These are phyloP conservation scores for Dascillus cervinus DNA, from an alignment of 2,888 invertebrate genomes.

Conservation along the genomic window DNA sequence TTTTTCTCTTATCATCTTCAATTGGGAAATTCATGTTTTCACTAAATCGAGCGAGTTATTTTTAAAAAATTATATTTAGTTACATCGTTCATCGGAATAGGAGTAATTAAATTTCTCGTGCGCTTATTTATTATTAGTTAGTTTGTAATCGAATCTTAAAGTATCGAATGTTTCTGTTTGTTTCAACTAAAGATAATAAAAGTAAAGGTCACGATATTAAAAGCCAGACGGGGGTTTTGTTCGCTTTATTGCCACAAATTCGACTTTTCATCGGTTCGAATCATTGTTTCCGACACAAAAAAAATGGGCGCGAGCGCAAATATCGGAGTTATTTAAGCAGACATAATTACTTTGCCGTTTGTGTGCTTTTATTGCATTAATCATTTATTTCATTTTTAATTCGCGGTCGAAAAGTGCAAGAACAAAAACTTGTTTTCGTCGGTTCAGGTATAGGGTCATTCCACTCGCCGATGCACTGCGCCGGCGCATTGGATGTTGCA, in stretches of 20 bases:
- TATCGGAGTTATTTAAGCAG: conserved; percentile 15
- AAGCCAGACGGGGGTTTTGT: no score
- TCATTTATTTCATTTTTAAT: conserved; percentile 31
- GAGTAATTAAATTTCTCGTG: no score
- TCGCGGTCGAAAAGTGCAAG: conserved; percentile 29
- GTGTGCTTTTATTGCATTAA: conserved; percentile 29
- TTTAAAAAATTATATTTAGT: no score
- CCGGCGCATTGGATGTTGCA: conserved; percentile 21
- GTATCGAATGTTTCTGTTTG: no score
- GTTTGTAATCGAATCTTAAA: no score
- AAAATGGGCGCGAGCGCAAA: conserved; percentile 3
- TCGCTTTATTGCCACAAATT: conserved; percentile 2
- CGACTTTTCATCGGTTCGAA: neutral
- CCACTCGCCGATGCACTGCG: conserved; percentile 29
- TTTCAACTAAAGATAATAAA: no score
- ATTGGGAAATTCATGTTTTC: no score
- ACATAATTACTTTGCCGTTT: conserved; percentile 21
- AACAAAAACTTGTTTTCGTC: conserved; percentile 36
- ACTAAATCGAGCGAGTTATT: no score
- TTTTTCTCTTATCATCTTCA: no score
- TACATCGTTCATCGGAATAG: no score
- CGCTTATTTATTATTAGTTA: no score
- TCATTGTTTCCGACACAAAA: neutral
- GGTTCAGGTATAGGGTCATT: conserved; percentile 36
- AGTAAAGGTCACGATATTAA: no score